Conservation (phyloP, 2,113 vertebrate species). For the Lycaon pictus region DNA sequence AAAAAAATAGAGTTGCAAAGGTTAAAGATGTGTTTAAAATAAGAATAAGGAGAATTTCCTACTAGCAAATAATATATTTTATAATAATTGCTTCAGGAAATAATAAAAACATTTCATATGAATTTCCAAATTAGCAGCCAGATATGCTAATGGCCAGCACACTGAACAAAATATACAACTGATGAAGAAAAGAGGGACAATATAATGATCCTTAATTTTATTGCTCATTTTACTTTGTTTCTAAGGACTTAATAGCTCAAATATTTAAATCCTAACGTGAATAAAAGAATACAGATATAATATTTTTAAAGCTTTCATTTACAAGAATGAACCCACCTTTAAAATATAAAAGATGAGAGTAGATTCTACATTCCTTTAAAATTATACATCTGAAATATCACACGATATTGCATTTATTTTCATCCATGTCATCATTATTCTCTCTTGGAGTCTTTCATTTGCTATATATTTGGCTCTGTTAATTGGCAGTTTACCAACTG, state of each 20-base stretch:
- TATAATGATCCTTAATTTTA: background rate
- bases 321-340: background rate
- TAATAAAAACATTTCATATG: background rate
- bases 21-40: background rate
- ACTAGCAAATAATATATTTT: background rate
- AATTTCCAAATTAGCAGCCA: background rate
- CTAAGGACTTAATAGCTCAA: background rate
- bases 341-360: background rate
- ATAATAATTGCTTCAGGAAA: background rate
- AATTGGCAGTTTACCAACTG: constrained; percentile 31
- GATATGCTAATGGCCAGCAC: background rate
- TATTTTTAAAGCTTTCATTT: background rate
- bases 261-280: background rate
- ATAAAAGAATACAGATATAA: background rate
- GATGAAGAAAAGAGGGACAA: background rate
- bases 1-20: background rate
- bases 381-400: background rate
- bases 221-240: background rate
- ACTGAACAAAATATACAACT: background rate
- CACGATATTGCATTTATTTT: constrained; percentile 24
- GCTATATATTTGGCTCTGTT: constrained; percentile 28
- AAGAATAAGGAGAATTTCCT: background rate
- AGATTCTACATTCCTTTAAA: constrained; percentile 18
- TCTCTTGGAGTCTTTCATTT: background rate
- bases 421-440: background rate